Base-by-base conservation (phyloP, 2,888 invertebrate species). In the Cinara cedri region DNA sequence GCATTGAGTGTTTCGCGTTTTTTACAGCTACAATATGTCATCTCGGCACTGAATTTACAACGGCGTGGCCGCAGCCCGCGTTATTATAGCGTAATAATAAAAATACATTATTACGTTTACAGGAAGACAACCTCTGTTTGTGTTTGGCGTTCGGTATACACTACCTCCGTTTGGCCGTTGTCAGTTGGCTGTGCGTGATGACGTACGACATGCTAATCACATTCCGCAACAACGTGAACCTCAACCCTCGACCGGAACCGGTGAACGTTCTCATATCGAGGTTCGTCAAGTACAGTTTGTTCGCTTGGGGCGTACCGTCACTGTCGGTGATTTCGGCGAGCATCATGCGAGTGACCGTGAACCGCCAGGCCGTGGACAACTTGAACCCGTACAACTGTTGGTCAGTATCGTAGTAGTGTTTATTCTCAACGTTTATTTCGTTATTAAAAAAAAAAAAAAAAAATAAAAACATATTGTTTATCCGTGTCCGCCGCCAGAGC, bases 131-230 rank as follows among this genome's bases (percentile, higher is more conserved):
- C 83, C 84, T 90, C 72, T 90, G 90, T 83, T 86, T 88, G 84
- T 88, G 89, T 3, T 86, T 91, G 76, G 90, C 90, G 3, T 87
- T 90, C 82, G 88, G 89, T 6, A 86, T 91, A 74, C 91, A 91
- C 83, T 91, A 90, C 84, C 87, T 90, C 54, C 88, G 90, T 80
- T 86, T 91, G 74, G 89, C 90, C 66, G 89, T 90, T 16, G 89
- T 91, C 81, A 90, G 90, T 83, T 91, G 91, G 91, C 87, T 91
- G 85, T 87, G 90, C 76, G 88, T 89, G 19, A 91, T 91, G 88
- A 88, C 90, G 24, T 90, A 90, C 85, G 90, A 91, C 84, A 87
- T 91, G 84, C 89, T 89, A 85, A 74, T 81, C 63, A 81, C 82
- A 80, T 87, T 87, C 83, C 85, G 86, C 60, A 87, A 86, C 70